Base-by-base conservation (phyloP, 1,140 invertebrate genomes). In the Lethrus apterus region DNA sequence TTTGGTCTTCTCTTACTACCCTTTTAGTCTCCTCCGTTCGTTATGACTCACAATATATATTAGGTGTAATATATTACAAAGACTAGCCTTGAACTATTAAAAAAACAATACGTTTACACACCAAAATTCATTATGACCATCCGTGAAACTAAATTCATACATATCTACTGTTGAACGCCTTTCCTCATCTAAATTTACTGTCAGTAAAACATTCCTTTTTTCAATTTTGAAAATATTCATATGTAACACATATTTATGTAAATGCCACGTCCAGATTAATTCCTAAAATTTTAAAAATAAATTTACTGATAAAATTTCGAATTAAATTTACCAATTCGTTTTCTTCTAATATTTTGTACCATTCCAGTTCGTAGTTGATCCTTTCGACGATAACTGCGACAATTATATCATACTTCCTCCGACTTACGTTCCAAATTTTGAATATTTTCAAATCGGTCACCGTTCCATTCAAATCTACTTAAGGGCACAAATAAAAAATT, bases 171-270 rank as follows among this genome's bases (percentile, higher is more conserved):
- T 52, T 0, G 21, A 49, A 10, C 21, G 11, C 9, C 14, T 41
- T 13, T 26, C n/a, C 5, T 54, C 14, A 5, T 26, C 50, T 19
- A 52, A 36, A 18, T 54, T 31, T 18, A n/a, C n/a, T n/a, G n/a
- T n/a, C n/a, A 57, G 33, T 13, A 57, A 24, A 7, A 50, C 30
- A 11, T 46, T 30, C 4, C 35, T 33, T 5, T 44, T 30, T 4
- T 47, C 23, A 10, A 51, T 34, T 48, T 50, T 30, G 8, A 57
- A 55, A 8, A 46, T 14, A 18, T 57, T 54, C 9, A 57, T 48
- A 29, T 57, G 49, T 18, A 24, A 8, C 7, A 48, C 31, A 10
- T 44, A 43, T 24, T 52, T 44, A 21, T 35, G 34, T 19, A 55
- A 31, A 26, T 26, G 2, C 52, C 52, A 57, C 2, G 17, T 23